Evolutionary conservation across 2,113 vertebrate genomes (phyloP).

Genomic region (Heterocephalus glaber): DNA sequence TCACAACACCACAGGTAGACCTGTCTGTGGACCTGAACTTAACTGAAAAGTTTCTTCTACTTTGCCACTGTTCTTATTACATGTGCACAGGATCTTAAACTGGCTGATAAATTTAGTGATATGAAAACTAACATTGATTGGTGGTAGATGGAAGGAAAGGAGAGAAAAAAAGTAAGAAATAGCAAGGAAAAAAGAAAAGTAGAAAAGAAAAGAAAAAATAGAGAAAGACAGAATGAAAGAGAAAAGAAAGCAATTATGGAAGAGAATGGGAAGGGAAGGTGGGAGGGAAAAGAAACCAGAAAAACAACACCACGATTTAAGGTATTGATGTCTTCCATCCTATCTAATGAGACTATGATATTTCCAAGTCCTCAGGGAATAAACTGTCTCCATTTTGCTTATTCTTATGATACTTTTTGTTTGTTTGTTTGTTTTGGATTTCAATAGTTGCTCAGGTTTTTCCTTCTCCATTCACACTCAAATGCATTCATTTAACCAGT

Average conservation of each 20-base stretch:
- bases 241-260: neutral
- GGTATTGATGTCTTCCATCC: neutral
- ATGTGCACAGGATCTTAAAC: neutral
- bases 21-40: neutral
- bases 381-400: neutral
- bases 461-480: neutral
- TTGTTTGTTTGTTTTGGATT: neutral
- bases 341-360: neutral
- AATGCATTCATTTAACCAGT: neutral
- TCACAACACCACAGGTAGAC: no score
- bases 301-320: neutral
- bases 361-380: neutral
- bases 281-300: no score
- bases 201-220: no score
- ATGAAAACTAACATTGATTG: neutral
- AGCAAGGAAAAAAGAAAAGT: no score
- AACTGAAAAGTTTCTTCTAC: neutral
- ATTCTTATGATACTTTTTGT: neutral
- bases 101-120: neutral
- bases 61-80: neutral
- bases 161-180: neutral
- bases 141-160: neutral
- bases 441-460: neutral
- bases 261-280: no score
- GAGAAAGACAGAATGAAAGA: neutral